phyloP scores from a whole-genome alignment of 2,113 vertebrate genomes.

The Erythrocercus mccallii region DNA sequence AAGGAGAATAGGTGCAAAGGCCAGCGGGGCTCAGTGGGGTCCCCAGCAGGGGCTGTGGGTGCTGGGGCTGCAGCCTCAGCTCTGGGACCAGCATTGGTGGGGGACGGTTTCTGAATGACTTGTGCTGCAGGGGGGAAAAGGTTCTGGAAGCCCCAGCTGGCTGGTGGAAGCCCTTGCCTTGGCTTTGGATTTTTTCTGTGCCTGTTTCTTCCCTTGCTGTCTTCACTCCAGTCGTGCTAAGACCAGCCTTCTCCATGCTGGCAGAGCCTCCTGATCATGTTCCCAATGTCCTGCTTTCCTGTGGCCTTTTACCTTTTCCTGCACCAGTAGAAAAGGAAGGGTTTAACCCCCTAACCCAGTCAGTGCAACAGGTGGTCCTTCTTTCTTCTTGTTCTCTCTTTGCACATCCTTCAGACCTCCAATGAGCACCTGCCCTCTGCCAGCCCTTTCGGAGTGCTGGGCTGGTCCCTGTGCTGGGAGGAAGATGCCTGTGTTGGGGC shows the following conservation, averaged over 20 bases:
- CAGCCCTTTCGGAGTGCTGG: rapidly evolving
- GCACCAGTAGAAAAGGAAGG: background rate
- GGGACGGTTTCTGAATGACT: rapidly evolving
- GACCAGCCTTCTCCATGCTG: background rate
- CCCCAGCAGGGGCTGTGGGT: background rate
- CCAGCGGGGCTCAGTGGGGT: background rate
- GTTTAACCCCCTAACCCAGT: background rate
- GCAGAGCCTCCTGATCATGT: background rate
- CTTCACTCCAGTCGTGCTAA: rapidly evolving
- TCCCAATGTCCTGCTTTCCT: background rate
- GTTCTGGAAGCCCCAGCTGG: background rate
- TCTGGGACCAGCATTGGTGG: background rate
- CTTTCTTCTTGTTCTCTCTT: background rate
- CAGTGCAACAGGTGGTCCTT: background rate
- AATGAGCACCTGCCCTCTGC: background rate
- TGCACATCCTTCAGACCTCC: background rate
- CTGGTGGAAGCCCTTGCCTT: background rate
- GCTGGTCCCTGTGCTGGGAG: background rate
- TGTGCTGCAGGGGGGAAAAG: background rate
- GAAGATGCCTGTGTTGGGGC: background rate
- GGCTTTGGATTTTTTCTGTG: rapidly evolving
- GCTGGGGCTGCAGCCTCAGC: background rate
- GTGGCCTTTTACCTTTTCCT: background rate
- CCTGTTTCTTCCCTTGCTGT: background rate
- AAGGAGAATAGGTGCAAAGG: background rate